Evolutionary conservation across 2,113 vertebrate genomes (phyloP), one percentile per base, ranked within the genome.

Genomic region (Hassar affinis): DNA sequence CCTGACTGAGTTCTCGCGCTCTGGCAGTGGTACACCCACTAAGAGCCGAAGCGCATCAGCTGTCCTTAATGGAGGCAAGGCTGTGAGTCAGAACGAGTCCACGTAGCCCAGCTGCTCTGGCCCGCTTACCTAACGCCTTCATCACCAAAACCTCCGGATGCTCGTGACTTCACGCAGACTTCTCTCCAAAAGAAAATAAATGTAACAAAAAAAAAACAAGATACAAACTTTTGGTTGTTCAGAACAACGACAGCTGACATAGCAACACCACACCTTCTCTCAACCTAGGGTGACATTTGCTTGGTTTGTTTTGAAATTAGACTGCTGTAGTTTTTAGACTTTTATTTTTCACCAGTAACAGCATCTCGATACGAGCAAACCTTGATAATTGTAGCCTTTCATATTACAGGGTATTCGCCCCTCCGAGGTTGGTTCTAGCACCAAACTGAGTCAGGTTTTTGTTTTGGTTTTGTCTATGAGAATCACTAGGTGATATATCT

Each of bases 21-120:
- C 97, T 22, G 97, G 97, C 90, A 99, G 97, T n/a, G 98, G 97
- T 88, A 99, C 97, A 45, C 97, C 98, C 79, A 99, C 98, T 88
- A 99, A 99, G 94, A 99, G 97, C 94, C 96, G 97, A 93, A 99
- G 97, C 33, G 96, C 97, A 89, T 99, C 98, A 2, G 97, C 97
- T 33, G 94, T 98, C 88, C 94, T 99, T 92, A 99, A 98, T 0
- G 98, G 97, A 89, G 97, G 97, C 88, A 99, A 99, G 96, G 95
- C 96, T 86, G 96, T 98, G 94, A 99, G 97, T 93, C 97, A 99
- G 90, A 94, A 98, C 0, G 98, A 99, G 92, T 98, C 98, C 33
- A 99, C 98, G 96, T 99, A 99, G 96, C 97, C 95, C 93, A 93
- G 89, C 89, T 86, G 61, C 82, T 82, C 25, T 89, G 91, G 91